Conservation (phyloP, 2,888 invertebrate species). For the Caenorhabditis doughertyi region DNA sequence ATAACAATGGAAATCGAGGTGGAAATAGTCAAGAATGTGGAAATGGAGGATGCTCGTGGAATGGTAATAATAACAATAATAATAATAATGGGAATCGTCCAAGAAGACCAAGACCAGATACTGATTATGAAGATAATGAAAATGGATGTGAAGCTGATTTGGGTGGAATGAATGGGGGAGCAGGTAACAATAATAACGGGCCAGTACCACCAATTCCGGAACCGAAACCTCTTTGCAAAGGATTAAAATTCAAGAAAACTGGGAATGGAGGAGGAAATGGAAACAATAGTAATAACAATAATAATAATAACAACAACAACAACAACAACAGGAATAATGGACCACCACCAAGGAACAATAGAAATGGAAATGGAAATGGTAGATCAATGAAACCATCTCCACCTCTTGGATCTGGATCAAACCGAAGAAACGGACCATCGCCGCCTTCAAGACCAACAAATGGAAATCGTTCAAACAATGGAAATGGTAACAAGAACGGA, state of each 20-base stretch:
- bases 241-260: slow-evolving; percentile 43
- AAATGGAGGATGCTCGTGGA: slow-evolving; percentile 48
- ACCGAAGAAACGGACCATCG: slow-evolving; percentile 40
- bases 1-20: slow-evolving; percentile 31
- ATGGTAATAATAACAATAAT: slow-evolving; percentile 17
- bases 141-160: slow-evolving; percentile 59
- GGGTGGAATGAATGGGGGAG: slow-evolving; percentile 29
- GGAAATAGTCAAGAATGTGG: slow-evolving; percentile 52
- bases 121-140: slow-evolving; percentile 47
- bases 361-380: slow-evolving; percentile 22
- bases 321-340: slow-evolving; percentile 27
- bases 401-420: slow-evolving; percentile 43
- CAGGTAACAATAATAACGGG: slow-evolving; percentile 20
- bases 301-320: slow-evolving; percentile 30
- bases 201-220: slow-evolving; percentile 62
- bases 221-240: slow-evolving; percentile 56
- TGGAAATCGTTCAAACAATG: background rate
- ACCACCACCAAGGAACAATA: slow-evolving; percentile 39
- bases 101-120: slow-evolving; percentile 45
- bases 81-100: slow-evolving; percentile 41
- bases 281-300: slow-evolving; percentile 15
- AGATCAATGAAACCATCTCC: slow-evolving; percentile 22
- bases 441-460: slow-evolving; percentile 4
- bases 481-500: slow-evolving; percentile 29
- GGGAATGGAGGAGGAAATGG: slow-evolving; percentile 35